Evolutionary conservation across 2,888 invertebrate species (phyloP).

Genomic region (Icerya purchasi): DNA sequence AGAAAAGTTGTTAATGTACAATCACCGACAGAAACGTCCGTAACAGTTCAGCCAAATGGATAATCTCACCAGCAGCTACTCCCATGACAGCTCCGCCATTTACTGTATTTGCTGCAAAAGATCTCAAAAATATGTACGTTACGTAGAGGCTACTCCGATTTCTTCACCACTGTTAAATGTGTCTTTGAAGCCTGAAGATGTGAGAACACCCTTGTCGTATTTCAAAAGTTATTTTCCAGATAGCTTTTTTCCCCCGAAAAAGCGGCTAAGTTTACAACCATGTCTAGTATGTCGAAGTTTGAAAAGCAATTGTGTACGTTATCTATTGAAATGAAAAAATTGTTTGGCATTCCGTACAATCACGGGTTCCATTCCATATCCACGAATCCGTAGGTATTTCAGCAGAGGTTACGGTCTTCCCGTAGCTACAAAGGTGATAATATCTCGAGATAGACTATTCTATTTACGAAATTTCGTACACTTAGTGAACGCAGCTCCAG

Average conservation of each 20-base stretch:
- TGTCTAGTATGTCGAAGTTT: background rate
- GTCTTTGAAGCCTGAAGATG: background rate
- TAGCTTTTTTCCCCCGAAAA: background rate
- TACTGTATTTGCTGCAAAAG: background rate
- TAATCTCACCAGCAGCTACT: background rate
- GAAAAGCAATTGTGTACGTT: background rate
- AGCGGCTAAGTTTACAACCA: background rate
- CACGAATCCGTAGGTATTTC: background rate
- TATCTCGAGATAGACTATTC: background rate
- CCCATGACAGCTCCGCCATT: background rate
- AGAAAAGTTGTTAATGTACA: too few species aligned
- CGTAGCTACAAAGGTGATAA: background rate
- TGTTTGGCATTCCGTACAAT: background rate
- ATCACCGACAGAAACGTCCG: too few species aligned
- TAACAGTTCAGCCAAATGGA: background rate
- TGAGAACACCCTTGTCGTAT: background rate
- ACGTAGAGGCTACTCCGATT: background rate
- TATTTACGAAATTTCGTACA: background rate
- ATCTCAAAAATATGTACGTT: background rate
- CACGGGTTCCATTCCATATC: background rate
- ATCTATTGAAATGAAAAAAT: background rate
- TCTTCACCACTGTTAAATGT: background rate
- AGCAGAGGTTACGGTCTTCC: background rate
- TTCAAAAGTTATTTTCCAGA: background rate
- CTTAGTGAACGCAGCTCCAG: background rate